Percentiles rank a stretch among this genome's conserved stretches.
Conservation (phyloP, 2,888 invertebrate species). For the Fragum fragum region DNA sequence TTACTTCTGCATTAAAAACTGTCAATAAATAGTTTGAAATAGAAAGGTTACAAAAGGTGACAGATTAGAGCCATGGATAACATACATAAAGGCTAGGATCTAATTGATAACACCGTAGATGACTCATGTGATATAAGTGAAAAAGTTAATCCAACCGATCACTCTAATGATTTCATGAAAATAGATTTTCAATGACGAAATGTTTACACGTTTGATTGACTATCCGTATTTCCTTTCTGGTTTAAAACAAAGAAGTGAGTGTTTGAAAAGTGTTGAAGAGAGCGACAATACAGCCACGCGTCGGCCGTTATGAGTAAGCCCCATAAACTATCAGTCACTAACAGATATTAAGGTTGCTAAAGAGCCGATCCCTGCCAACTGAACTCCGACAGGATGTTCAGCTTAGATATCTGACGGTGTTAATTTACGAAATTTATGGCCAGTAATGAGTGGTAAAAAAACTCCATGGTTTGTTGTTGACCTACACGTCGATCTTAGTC, state of each 20-base stretch:
- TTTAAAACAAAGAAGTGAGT: slow-evolving; percentile 35
- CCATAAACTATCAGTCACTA: background rate
- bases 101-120: slow-evolving; percentile 47
- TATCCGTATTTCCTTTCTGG: slow-evolving; percentile 24
- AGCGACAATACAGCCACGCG: slow-evolving; percentile 45
- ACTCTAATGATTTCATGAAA: slow-evolving; percentile 37
- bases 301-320: background rate
- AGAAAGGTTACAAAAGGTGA: slow-evolving; percentile 11
- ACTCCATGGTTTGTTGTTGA: no score
- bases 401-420: no score
- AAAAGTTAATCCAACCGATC: slow-evolving; percentile 26
- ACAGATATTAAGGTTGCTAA: no score
- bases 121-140: slow-evolving; percentile 22
- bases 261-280: slow-evolving; percentile 52
- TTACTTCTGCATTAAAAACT: background rate
- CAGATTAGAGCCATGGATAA: slow-evolving; percentile 7
- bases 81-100: slow-evolving; percentile 31
- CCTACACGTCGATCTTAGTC: no score
- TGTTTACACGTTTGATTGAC: slow-evolving; percentile 41
- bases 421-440: no score
- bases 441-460: no score
- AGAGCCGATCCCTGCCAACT: no score
- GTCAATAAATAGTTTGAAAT: background rate
- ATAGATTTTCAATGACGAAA: slow-evolving; percentile 19
- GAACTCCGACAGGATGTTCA: no score